These are phyloP conservation scores for Monopterus albus DNA, from an alignment of 2,113 vertebrate species.

Conservation along the genomic window DNA sequence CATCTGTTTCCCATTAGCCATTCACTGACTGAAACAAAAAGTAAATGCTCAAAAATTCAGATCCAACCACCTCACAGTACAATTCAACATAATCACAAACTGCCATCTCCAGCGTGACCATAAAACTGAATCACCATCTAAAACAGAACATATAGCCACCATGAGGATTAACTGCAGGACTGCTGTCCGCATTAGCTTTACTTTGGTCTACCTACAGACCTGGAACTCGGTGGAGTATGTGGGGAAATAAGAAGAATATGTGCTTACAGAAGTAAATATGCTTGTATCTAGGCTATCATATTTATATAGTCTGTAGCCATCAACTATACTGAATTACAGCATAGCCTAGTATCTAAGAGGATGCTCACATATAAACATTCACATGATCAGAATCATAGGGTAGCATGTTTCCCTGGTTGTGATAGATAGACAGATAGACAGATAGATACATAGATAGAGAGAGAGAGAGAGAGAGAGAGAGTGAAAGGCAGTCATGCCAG, in stretches of 20 bases:
- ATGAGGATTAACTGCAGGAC: not conserved
- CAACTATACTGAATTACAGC: not conserved
- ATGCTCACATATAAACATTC: constrained; percentile 13
- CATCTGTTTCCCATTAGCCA: not conserved
- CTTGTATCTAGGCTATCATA: not conserved
- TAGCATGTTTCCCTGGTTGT: not conserved
- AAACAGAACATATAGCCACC: not conserved
- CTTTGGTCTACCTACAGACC: not conserved
- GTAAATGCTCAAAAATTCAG: not conserved
- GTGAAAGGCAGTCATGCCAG: constrained; percentile 31
- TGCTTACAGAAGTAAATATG: not conserved
- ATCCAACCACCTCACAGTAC: not conserved
- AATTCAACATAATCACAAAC: constrained; percentile 6
- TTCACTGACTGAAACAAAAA: not conserved
- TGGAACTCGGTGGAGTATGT: not conserved
- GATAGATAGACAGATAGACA: constrained; percentile 44
- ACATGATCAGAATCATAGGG: constrained; percentile 5
- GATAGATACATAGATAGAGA: constrained; percentile 48
- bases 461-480: constrained; percentile 46
- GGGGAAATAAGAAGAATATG: not conserved
- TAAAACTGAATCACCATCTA: not conserved
- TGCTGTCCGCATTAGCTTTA: not conserved
- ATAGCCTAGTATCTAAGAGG: too few species aligned
- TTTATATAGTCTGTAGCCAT: not conserved
- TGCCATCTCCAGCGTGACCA: constrained; percentile 5